phyloP scores from a whole-genome alignment of 1,140 invertebrate species.

The Rhagoletis pomonella region DNA sequence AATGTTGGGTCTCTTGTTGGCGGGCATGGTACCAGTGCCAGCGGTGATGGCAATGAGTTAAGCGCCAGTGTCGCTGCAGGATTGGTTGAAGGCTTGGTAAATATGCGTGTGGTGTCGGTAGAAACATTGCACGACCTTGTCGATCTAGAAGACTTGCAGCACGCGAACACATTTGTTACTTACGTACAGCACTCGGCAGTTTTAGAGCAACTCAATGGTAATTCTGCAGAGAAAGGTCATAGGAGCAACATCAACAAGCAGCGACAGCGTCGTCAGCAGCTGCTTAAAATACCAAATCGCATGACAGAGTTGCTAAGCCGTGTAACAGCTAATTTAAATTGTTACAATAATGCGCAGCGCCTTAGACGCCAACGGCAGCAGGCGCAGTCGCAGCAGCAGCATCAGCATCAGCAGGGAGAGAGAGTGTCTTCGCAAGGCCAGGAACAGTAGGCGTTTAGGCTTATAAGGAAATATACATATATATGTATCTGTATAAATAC shows the following conservation, averaged over 20 bases:
- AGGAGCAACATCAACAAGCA: neutral
- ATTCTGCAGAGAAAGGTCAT: neutral
- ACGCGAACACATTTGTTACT: conserved; percentile 56
- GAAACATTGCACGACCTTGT: conserved; percentile 18
- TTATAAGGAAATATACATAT: neutral
- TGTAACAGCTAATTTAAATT: conserved; percentile 67
- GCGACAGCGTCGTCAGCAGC: conserved; percentile 54
- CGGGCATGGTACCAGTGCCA: conserved; percentile 56
- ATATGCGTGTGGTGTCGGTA: conserved; percentile 23
- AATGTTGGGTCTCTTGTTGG: conserved; percentile 56
- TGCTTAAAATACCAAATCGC: conserved; percentile 65
- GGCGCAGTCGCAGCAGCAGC: neutral
- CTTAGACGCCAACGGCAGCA: conserved; percentile 57
- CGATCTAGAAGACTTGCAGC: conserved; percentile 50
- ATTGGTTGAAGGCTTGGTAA: neutral
- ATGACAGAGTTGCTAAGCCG: conserved; percentile 62
- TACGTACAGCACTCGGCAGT: conserved; percentile 66
- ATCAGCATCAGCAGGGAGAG: conserved; percentile 31
- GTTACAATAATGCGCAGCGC: conserved; percentile 61
- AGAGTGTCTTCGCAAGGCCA: neutral
- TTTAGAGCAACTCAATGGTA: conserved; percentile 62
- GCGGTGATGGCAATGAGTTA: conserved; percentile 19
- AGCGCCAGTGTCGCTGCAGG: conserved; percentile 56
- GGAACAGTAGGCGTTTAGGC: conserved; percentile 29
- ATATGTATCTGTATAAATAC: neutral